phyloP scores from a whole-genome alignment of 2,797 vertebrate genomes.

The Labroides dimidiatus region DNA sequence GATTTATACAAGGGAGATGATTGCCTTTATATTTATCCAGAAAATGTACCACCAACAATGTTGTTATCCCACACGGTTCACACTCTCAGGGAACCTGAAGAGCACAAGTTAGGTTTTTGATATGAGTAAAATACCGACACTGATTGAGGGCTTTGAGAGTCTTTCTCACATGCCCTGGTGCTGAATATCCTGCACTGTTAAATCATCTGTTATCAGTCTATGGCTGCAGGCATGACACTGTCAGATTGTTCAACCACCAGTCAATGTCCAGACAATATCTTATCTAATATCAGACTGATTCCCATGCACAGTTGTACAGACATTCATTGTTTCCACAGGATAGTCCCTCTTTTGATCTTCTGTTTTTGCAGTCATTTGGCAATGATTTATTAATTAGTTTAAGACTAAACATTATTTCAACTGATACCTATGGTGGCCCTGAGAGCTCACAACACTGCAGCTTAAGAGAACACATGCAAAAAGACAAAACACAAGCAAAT shows the following conservation, averaged over 20 bases:
- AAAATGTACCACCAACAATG: constrained; percentile 23
- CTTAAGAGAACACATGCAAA: too few species aligned
- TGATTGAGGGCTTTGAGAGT: neutral
- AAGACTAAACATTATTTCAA: neutral
- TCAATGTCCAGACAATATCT: neutral
- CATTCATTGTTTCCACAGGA: too few species aligned
- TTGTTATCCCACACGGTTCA: constrained; percentile 23
- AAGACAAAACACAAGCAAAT: too few species aligned
- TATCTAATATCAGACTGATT: neutral
- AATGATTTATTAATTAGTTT: neutral
- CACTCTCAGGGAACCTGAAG: constrained; percentile 2
- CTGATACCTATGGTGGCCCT: too few species aligned
- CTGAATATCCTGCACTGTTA: neutral
- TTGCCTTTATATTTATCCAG: constrained; percentile 43
- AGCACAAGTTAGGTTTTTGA: constrained; percentile 26
- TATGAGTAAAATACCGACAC: constrained; percentile 21
- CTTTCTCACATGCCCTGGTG: constrained; percentile 9
- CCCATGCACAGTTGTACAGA: neutral
- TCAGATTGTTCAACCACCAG: neutral
- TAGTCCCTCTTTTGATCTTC: too few species aligned
- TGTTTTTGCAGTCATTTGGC: neutral
- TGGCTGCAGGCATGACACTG: neutral
- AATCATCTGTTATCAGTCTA: neutral
- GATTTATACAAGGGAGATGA: constrained; percentile 44
- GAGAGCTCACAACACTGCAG: too few species aligned